Evolutionary conservation across 2,113 vertebrate species (phyloP).

Genomic region (Eretmochelys imbricata): DNA sequence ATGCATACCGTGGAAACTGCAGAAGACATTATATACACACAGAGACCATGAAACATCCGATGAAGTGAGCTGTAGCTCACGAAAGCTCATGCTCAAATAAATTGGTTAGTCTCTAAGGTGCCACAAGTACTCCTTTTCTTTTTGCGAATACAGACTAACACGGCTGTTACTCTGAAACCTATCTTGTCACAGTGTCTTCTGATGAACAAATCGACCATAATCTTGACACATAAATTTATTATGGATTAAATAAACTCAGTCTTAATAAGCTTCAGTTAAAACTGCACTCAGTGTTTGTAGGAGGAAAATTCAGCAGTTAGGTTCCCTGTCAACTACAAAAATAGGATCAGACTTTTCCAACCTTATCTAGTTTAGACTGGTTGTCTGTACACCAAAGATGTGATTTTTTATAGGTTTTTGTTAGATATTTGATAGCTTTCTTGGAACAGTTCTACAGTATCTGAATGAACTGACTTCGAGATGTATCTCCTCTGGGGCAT

Average conservation of each 20-base stretch:
- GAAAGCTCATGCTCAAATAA: too few relatives aligned
- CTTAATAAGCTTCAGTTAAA: conserved; percentile 57
- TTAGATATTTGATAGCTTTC: conserved; percentile 73
- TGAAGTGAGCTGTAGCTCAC: too few relatives aligned
- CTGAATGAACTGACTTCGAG: conserved; percentile 70
- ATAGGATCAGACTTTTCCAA: conserved; percentile 13
- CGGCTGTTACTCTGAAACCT: neutral
- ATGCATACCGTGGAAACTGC: too few relatives aligned
- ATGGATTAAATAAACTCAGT: conserved; percentile 66
- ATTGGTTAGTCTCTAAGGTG: too few relatives aligned
- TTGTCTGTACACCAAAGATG: conserved; percentile 50
- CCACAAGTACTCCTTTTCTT: too few relatives aligned
- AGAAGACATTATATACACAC: too few relatives aligned
- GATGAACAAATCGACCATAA: conserved; percentile 53
- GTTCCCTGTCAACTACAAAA: conserved; percentile 16
- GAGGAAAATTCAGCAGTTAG: conserved; percentile 5
- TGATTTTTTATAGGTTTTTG: conserved; percentile 52
- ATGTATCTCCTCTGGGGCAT: conserved; percentile 66
- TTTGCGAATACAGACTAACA: too few relatives aligned
- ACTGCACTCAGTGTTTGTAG: conserved; percentile 16
- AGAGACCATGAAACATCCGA: too few relatives aligned
- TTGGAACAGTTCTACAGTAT: conserved; percentile 65
- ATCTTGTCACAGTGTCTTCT: conserved; percentile 64
- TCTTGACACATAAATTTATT: conserved; percentile 68
- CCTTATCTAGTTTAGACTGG: conserved; percentile 38